Base-by-base conservation (phyloP, 2,113 vertebrate genomes). In the Phalacrocorax aristotelis region DNA sequence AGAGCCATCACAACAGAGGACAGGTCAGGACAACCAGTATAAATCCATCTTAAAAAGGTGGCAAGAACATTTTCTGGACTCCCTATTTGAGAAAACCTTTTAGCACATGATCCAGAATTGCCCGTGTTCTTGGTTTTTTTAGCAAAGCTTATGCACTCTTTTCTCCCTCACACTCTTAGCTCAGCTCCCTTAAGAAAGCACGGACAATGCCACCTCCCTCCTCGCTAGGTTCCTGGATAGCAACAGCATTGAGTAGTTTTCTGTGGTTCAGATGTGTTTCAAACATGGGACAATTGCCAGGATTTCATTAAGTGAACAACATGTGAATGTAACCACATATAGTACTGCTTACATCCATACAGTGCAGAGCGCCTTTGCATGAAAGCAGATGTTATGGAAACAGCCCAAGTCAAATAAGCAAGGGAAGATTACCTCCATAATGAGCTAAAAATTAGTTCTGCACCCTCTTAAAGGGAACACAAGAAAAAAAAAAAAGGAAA, bases 371-470 rank as follows among this genome's bases (percentile, higher is more conserved):
- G 83, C 87, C 96, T 88, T 79, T 94, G 93, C 96, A 77, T 69
- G 7, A 89, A 93, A 97, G 95, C 97, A 97, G 96, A 98, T 97
- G 96, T 95, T 82, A 58, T 97, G 96, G 97, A 97, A 95, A 92
- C 90, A 80, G 88, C 89, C 95, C 94, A 97, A 97, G 90, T 90
- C 95, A 97, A 98, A 97, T 91, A 97, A 97, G 97, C 93, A 89
- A 84, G 90, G 87, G 88, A 89, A 97, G 96, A 97, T 97, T 97
- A 96, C 95, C 95, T 96, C 91, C 75, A 20, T 95, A 97, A 97
- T 84, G 93, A 97, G 94, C 94, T 96, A 93, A 95, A 97, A 97
- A 96, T 97, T 95, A 95, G 94, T 78, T 96, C 94, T 95, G 76
- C 93, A 80, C 89, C 83, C 75, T 97, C 70, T 77, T 95, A 95